phyloP scores from a whole-genome alignment of 1,140 invertebrate species.

The Cryptotermes secundus region DNA sequence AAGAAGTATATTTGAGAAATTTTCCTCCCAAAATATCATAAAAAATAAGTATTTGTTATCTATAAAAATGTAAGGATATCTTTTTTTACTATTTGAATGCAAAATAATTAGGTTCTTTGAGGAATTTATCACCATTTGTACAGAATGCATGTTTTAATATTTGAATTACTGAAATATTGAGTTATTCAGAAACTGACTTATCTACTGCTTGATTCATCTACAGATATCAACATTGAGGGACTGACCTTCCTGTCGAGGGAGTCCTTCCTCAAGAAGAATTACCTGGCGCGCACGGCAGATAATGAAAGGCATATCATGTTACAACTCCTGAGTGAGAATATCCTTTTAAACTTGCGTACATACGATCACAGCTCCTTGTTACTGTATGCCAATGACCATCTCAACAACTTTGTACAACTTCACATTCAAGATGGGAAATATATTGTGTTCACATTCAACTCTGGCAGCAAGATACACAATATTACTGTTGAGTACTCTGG shows the following conservation, averaged over 20 bases:
- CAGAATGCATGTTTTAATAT: too few species aligned
- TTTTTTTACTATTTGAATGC: too few species aligned
- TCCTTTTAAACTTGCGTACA: conserved; percentile 84
- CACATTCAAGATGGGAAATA: conserved; percentile 74
- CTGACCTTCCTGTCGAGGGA: conserved; percentile 82
- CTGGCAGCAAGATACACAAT: conserved; percentile 75
- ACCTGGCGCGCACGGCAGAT: conserved; percentile 60
- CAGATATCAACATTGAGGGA: conserved; percentile 88
- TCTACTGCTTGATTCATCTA: neutral
- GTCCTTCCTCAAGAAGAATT: conserved; percentile 77
- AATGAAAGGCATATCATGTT: conserved; percentile 65
- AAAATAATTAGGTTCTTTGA: too few species aligned
- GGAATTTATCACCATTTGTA: too few species aligned
- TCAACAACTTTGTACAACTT: conserved; percentile 91
- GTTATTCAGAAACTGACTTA: neutral
- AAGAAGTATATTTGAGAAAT: too few species aligned
- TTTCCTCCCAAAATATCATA: too few species aligned
- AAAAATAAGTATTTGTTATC: too few species aligned
- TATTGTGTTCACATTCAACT: conserved; percentile 83
- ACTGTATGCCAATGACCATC: conserved; percentile 87
- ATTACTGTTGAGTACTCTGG: conserved; percentile 69
- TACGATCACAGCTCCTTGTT: conserved; percentile 80
- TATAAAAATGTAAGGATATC: too few species aligned
- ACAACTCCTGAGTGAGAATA: conserved; percentile 72
- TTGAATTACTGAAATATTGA: too few species aligned